Base-by-base conservation (phyloP, 2,113 vertebrate species). In the Vulpes vulpes region DNA sequence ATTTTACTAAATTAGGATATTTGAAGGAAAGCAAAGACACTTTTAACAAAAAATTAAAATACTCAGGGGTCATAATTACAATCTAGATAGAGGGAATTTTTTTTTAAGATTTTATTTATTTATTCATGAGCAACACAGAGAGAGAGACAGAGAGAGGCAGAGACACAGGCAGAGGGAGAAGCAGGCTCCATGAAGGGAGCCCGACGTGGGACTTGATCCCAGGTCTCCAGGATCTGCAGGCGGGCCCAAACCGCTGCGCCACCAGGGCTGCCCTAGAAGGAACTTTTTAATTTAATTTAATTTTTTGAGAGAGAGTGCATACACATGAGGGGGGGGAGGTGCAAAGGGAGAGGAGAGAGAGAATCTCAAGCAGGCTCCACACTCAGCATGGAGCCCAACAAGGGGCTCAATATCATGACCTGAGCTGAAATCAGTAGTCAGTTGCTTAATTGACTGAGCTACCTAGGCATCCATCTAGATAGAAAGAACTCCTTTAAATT, bases 11-110 rank as follows among this genome's bases (percentile, higher is more conserved):
- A 62, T 74, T 80, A n/a, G 38, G 49, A 49, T 74, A 35, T 53
- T 87, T 82, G 14, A 92, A 76, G 17, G 15, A 91, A 94, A 87
- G 73, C 20, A 94, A 94, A 91, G 83, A 30, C 32, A 87, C 82
- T 94, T 94, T 89, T 83, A 87, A 51, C 23, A 73, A 84, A 17
- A 3, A 91, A 85, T 84, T 88, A 9, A 90, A 81, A 71, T 73
- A 74, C 73, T 91, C 35, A 76, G 8, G 11, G 27, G 6, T 5
- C 27, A 43, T 93, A 69, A 55, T 87, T 90, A 43, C 11, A 85
- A 9, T 89, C 8, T 81, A 15, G n/a, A 14, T 62, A 38, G 27
- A 96, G 91, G 35, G 25, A 67, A 30, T 43, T 43, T 43, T 43
- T 43, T 43, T 43, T 43, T 43, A 43, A 43, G 43, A 43, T 43